These are phyloP conservation scores for Mohoua ochrocephala DNA, from an alignment of 2,113 vertebrate species.

Conservation along the genomic window DNA sequence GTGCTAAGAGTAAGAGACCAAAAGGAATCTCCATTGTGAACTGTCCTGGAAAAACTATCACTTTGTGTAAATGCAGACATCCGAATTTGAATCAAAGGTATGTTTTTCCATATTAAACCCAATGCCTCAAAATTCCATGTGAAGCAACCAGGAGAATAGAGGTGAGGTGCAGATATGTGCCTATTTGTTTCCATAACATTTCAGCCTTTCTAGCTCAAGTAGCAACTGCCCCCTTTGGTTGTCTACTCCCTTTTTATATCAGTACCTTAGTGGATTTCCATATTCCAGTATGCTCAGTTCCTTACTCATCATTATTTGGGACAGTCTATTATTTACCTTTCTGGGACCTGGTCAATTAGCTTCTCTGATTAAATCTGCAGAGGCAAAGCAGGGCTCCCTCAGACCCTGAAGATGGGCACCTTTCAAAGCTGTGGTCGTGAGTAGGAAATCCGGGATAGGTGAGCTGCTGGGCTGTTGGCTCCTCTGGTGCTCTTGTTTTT, in stretches of 20 bases:
- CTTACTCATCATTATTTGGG: not conserved
- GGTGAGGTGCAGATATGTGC: not conserved
- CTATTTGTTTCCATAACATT: not conserved
- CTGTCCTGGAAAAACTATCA: not conserved
- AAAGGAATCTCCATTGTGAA: not conserved
- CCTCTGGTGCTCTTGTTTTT: not conserved
- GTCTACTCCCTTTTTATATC: not conserved
- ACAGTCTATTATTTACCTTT: not conserved
- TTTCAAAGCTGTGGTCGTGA: not conserved
- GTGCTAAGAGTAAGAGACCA: not conserved
- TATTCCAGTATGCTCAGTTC: not conserved
- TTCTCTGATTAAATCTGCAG: not conserved
- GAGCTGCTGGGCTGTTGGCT: not conserved
- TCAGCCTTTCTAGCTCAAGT: not conserved
- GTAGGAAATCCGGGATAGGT: not conserved
- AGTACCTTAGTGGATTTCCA: not conserved
- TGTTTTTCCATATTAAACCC: not conserved
- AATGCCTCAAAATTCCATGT: not conserved
- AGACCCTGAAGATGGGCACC: not conserved
- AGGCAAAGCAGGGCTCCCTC: rapidly evolving
- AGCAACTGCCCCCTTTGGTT: not conserved
- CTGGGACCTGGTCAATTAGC: not conserved
- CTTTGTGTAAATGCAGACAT: not conserved
- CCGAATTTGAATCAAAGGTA: not conserved
- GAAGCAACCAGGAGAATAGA: not conserved